Conservation (phyloP, 2,888 invertebrate species). For the Nowickia ferox region DNA sequence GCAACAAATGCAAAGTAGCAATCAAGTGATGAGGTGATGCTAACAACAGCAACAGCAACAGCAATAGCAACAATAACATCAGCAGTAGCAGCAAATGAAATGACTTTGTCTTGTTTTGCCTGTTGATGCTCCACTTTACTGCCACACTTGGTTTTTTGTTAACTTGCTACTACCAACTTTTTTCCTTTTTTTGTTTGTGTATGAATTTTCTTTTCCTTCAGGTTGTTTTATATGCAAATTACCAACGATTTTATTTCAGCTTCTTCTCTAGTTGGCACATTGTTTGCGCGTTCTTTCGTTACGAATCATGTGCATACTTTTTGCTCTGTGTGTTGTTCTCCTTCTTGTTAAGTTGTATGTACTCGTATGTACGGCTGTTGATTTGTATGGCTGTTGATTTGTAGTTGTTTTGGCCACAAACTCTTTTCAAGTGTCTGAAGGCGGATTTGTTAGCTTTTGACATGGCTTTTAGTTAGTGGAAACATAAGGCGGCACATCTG, state of each 20-base stretch:
- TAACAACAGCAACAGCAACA: conserved; percentile 28
- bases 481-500: conserved; percentile 72
- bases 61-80: conserved; percentile 31
- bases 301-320: conserved; percentile 31
- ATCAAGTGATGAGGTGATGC: conserved; percentile 66
- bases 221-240: conserved; percentile 75
- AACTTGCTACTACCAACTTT: neutral
- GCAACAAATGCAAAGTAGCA: conserved; percentile 70
- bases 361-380: no score
- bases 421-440: conserved; percentile 65
- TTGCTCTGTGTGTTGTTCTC: neutral
- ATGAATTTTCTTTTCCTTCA: conserved; percentile 60
- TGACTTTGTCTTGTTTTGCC: conserved; percentile 42
- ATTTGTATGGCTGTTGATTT: conserved; percentile 44
- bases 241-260: conserved; percentile 49
- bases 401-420: conserved; percentile 52
- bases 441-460: conserved; percentile 72
- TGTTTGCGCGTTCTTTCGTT: conserved; percentile 58
- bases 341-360: conserved; percentile 43
- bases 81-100: conserved; percentile 35
- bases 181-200: neutral
- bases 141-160: conserved; percentile 64
- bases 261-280: conserved; percentile 63
- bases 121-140: conserved; percentile 68
- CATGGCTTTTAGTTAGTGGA: conserved; percentile 71